A percentile compares a stretch with the other conserved stretches of the same genome.
These are phyloP conservation scores for Diabrotica balteata DNA, from an alignment of 2,888 invertebrate genomes.

Conservation along the genomic window DNA sequence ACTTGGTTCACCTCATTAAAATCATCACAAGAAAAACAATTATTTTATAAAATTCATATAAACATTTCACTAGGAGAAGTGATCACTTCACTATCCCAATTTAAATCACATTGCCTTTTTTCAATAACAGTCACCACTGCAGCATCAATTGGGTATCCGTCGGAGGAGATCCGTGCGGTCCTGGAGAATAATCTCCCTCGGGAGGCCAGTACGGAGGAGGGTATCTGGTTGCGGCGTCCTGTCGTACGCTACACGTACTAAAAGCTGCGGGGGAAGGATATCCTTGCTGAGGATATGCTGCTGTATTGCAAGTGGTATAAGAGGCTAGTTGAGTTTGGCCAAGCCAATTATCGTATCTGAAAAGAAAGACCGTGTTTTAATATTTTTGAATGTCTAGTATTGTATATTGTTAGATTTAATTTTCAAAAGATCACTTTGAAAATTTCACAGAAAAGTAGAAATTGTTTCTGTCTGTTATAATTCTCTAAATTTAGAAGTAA, in stretches of 20 bases:
- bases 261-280: slow-evolving; percentile 58
- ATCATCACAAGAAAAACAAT: slow-evolving; percentile 25
- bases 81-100: slow-evolving; percentile 15
- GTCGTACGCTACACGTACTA: slow-evolving; percentile 64
- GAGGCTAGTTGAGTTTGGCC: slow-evolving; percentile 49
- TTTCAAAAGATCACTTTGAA: no score
- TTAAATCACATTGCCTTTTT: slow-evolving; percentile 38
- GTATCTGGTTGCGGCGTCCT: slow-evolving; percentile 55
- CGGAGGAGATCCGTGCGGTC: slow-evolving; percentile 54
- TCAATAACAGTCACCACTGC: slow-evolving; percentile 55
- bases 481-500: no score
- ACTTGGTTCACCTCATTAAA: slow-evolving; percentile 8
- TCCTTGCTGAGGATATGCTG: slow-evolving; percentile 40
- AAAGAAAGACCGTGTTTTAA: slow-evolving; percentile 55
- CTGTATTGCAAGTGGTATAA: slow-evolving; percentile 49
- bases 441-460: no score
- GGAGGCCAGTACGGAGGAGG: slow-evolving; percentile 56
- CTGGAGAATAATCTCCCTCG: slow-evolving; percentile 56
- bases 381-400: neutral
- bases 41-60: slow-evolving; percentile 22
- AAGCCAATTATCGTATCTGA: slow-evolving; percentile 61
- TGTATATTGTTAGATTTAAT: no score
- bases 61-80: slow-evolving; percentile 5
- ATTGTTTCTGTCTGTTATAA: no score
- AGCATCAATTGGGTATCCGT: slow-evolving; percentile 56